These are phyloP conservation scores for Florisuga fusca DNA, from an alignment of 2,797 vertebrate genomes.

Conservation along the genomic window DNA sequence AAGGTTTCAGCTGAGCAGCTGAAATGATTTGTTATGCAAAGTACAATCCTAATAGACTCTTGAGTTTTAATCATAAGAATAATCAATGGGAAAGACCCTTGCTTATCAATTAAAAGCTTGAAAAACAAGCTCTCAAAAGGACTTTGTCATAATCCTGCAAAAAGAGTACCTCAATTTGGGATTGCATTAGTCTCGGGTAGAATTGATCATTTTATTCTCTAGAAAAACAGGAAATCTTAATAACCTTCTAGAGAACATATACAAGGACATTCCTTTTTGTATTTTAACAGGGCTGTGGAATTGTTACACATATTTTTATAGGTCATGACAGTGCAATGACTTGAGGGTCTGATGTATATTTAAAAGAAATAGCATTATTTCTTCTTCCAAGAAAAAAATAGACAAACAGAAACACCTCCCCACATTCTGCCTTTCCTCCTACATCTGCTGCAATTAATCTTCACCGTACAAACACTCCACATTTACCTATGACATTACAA, in stretches of 20 bases:
- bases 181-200: not conserved
- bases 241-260: not conserved
- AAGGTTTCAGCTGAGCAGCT: not conserved
- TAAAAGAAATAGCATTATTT: not conserved
- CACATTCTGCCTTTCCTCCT: not conserved
- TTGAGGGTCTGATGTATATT: not conserved
- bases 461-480: not conserved
- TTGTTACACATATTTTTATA: not conserved
- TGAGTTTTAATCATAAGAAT: not conserved
- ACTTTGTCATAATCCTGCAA: not conserved
- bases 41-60: not conserved
- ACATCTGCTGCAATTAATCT: not conserved
- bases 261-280: not conserved
- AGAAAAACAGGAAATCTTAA: not conserved
- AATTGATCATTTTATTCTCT: not conserved
- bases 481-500: not conserved
- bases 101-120: not conserved
- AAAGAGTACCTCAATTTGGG: not conserved
- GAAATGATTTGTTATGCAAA: not conserved
- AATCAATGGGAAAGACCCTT: not conserved
- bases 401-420: not conserved
- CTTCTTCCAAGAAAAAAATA: not conserved
- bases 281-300: not conserved
- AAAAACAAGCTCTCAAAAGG: not conserved
- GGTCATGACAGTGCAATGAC: not conserved